Conservation (phyloP, 2,113 vertebrate genomes). For the Cygnus buccinator region DNA sequence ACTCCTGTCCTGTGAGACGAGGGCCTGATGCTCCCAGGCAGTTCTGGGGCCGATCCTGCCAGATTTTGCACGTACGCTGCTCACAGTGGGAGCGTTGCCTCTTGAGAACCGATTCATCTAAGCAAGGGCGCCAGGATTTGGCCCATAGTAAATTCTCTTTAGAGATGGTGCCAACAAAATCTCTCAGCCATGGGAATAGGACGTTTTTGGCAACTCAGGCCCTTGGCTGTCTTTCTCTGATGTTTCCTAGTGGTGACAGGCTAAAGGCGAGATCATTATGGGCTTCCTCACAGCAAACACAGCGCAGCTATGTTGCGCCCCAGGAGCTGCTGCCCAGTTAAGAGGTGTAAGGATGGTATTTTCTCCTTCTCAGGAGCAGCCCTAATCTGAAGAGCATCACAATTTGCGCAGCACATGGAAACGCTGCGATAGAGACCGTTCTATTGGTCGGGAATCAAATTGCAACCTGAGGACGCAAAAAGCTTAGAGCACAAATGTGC, state of each 20-base stretch:
- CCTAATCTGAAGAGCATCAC: constrained; percentile 11
- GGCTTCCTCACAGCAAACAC: constrained; percentile 72
- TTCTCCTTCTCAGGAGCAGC: constrained; percentile 20
- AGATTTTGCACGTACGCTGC: not conserved
- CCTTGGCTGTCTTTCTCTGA: constrained; percentile 59
- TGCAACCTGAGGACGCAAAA: not conserved
- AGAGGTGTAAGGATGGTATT: constrained; percentile 32
- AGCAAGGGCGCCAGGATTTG: constrained; percentile 46
- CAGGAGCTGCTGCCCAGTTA: constrained; percentile 58
- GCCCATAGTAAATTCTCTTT: constrained; percentile 63
- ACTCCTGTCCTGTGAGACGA: not conserved
- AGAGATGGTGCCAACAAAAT: constrained; percentile 56
- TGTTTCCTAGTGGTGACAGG: constrained; percentile 73
- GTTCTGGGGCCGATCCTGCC: not conserved
- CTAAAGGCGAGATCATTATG: constrained; percentile 70
- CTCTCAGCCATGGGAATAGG: constrained; percentile 72
- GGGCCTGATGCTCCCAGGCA: not conserved
- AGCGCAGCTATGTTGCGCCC: constrained; percentile 65
- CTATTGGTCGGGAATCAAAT: not conserved
- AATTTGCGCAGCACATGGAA: constrained; percentile 1
- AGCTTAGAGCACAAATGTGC: not conserved
- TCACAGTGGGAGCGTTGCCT: constrained; percentile 4
- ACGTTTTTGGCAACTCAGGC: constrained; percentile 58
- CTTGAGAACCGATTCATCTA: constrained; percentile 51
- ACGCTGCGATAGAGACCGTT: not conserved